Evolutionary conservation across 2,888 invertebrate species (phyloP).

Genomic region (Trichacis sp.): DNA sequence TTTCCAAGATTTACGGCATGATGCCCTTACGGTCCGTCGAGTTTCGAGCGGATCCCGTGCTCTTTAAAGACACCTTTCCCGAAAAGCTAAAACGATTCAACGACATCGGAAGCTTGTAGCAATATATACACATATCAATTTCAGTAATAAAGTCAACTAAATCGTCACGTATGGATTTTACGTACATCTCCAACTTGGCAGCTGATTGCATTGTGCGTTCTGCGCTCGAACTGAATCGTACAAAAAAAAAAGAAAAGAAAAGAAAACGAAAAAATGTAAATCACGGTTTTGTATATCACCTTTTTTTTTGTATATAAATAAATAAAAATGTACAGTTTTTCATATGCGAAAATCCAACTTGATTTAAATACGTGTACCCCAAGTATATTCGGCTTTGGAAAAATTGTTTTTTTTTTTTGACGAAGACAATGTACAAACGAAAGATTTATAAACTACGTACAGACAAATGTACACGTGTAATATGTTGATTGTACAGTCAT

Average conservation of each 20-base stretch:
- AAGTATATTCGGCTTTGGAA: too few relatives aligned
- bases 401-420: too few relatives aligned
- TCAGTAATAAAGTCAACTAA: constrained; percentile 10
- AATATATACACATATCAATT: constrained; percentile 42
- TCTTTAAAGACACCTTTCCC: constrained; percentile 88
- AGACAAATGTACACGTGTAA: constrained; percentile 7
- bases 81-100: constrained; percentile 90
- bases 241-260: neutral
- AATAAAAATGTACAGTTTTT: constrained; percentile 13
- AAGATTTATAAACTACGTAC: constrained; percentile 1
- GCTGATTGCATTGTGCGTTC: constrained; percentile 4
- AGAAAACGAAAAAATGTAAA: neutral
- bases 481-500: neutral
- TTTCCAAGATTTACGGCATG: constrained; percentile 81
- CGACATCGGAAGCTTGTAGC: constrained; percentile 87
- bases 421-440: constrained; percentile 2
- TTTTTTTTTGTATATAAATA: constrained; percentile 1
- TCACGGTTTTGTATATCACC: neutral
- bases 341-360: neutral
- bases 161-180: constrained; percentile 1
- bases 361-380: neutral
- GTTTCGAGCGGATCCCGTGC: constrained; percentile 94
- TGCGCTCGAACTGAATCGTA: neutral
- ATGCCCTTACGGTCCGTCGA: constrained; percentile 92
- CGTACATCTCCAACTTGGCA: neutral